Evolutionary conservation across 2,888 invertebrate species (phyloP), one percentile per base, ranked within the genome.

Genomic region (Oscheius sp.): DNA sequence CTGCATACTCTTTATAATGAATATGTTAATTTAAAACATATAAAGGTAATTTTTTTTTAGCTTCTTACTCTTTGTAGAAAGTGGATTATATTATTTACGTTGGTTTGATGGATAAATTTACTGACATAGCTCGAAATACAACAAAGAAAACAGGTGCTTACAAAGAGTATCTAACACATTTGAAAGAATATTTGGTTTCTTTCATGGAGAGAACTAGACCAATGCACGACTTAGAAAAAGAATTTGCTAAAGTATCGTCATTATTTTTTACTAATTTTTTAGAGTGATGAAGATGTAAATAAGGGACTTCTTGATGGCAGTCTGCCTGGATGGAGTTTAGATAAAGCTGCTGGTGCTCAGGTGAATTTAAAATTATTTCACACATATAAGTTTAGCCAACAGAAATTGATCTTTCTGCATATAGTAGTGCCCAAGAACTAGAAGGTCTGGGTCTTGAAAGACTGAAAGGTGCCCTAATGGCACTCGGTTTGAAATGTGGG

Each of bases 401-500:
- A 2, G 95, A 95, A 89, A 90, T 99, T 74, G 98, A 99, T 87
- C 89, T 99, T n/a, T 95, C 95, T 0, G 95, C 95, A 0, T 99
- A 97, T 87, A 94, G 94, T 0, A 95, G 95, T 22, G 93, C 94
- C 91, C 94, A 94, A 88, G 98, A 99, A 88, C 88, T 99, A 73
- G 96, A 97, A 0, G 95, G 96, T 0, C 89, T 99, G 2, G 98
- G 98, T 22, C 88, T 98, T 78, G 98, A 98, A 89, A 91, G 98
- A 72, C 90, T 99, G 38, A 99, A 99, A 87, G 93, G 96, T 91
- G 97, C 97, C 2, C 89, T 98, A 20, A 94, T 95, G 91, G 97
- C 97, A 3, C 89, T 98, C 20, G 94, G 95, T 0, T 89, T 99
- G 1, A 99, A 99, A 88, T 98, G 98, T 88, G 98, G 98, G 67